phyloP scores from a whole-genome alignment of 2,113 vertebrate species.

The Monarcha castaneiventris region DNA sequence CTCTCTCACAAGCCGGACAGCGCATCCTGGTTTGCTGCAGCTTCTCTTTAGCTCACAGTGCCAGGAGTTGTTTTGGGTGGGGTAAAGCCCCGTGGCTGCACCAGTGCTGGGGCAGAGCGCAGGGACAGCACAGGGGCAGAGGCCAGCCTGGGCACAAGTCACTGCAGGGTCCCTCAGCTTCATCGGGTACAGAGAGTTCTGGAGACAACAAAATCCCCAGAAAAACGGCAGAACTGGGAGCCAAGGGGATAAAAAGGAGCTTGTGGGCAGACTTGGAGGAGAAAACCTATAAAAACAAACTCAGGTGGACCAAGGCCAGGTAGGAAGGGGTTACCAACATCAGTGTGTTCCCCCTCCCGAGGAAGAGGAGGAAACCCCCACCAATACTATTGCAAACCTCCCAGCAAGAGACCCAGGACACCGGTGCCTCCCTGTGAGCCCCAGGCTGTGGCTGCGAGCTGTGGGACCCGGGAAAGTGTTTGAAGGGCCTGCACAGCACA shows the following conservation, averaged over 20 bases:
- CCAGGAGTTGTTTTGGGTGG: too few species aligned
- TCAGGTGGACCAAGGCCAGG: neutral
- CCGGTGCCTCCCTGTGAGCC: neutral
- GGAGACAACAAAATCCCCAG: neutral
- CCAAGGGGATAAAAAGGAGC: fast-evolving
- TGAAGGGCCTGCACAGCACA: neutral
- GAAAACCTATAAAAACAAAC: neutral
- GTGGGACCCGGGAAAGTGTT: fast-evolving
- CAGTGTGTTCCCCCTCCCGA: neutral
- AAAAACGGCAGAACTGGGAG: neutral
- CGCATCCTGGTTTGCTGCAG: too few species aligned
- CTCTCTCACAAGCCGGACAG: too few species aligned
- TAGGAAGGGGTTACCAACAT: neutral
- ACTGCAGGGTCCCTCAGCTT: fast-evolving
- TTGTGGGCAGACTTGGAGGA: neutral
- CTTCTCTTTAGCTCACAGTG: too few species aligned
- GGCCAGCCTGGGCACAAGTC: neutral
- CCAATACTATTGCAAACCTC: neutral
- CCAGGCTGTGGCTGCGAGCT: neutral
- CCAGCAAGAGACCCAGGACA: neutral
- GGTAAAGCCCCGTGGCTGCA: too few species aligned
- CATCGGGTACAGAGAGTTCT: fast-evolving
- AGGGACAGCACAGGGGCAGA: neutral
- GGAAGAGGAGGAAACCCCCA: neutral
- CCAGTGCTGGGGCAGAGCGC: fast-evolving